These are phyloP conservation scores for Pangasius larnaudii DNA, from an alignment of 2,797 vertebrate species.

Conservation along the genomic window DNA sequence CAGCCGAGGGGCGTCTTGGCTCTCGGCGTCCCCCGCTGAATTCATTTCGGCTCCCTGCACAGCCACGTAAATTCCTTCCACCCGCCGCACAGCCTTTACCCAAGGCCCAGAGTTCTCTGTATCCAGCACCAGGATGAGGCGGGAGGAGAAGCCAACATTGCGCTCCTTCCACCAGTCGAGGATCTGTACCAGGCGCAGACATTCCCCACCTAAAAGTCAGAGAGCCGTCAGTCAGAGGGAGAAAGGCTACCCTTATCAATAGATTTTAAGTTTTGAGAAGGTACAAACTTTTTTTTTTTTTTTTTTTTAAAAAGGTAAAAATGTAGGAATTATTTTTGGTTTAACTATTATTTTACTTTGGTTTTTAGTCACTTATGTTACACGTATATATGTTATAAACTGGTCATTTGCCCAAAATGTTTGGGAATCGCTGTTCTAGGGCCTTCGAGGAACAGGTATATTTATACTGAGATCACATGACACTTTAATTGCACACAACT, in stretches of 20 bases:
- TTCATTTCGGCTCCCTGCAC: conserved; percentile 89
- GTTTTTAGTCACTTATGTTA: background rate
- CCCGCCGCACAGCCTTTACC: conserved; percentile 87
- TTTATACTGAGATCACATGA: background rate
- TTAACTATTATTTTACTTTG: background rate
- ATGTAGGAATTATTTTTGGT: background rate
- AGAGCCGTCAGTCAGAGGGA: background rate
- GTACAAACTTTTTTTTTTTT: background rate
- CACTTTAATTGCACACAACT: background rate
- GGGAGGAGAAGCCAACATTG: conserved; percentile 86
- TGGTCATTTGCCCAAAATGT: background rate
- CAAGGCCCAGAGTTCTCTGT: conserved; percentile 88
- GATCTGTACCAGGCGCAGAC: conserved; percentile 83
- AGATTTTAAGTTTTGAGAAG: background rate
- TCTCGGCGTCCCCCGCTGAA: conserved; percentile 76
- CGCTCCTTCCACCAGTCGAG: conserved; percentile 94
- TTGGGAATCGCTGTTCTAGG: background rate
- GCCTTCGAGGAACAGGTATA: background rate
- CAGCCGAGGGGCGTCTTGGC: conserved; percentile 74
- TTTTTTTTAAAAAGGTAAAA: background rate
- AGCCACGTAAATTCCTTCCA: conserved; percentile 86
- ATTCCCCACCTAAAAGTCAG: conserved; percentile 81
- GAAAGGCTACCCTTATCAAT: background rate
- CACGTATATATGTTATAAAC: background rate
- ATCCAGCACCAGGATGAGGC: conserved; percentile 92